phyloP scores from a whole-genome alignment of 2,797 vertebrate species.

The Darevskia mixta region DNA sequence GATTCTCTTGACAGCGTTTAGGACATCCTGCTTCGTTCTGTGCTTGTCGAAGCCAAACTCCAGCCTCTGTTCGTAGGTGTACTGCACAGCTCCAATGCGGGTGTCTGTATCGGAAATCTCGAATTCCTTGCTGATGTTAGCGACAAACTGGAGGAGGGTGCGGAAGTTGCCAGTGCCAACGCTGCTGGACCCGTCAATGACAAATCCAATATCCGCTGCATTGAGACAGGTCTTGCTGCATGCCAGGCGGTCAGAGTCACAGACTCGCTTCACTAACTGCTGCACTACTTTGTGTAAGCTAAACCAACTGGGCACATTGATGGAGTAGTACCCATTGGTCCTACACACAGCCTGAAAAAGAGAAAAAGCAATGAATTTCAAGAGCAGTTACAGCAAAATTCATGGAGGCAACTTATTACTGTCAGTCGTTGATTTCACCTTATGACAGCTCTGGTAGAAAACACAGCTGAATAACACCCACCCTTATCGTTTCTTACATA shows the following conservation, averaged over 20 bases:
- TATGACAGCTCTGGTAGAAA: not conserved
- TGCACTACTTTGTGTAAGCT: conserved; percentile 88
- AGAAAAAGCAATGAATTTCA: not conserved
- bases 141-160: conserved; percentile 95
- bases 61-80: conserved; percentile 96
- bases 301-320: conserved; percentile 93
- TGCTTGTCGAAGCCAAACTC: conserved; percentile 94
- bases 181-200: conserved; percentile 97
- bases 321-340: conserved; percentile 90
- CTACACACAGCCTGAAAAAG: conserved; percentile 91
- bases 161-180: conserved; percentile 95
- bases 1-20: conserved; percentile 92
- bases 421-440: not conserved
- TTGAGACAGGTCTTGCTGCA: conserved; percentile 99
- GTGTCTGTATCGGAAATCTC: conserved; percentile 98
- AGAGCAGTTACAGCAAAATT: not conserved
- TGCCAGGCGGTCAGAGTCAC: conserved; percentile 87
- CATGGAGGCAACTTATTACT: not conserved
- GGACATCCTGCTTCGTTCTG: conserved; percentile 88
- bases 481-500: not conserved
- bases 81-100: conserved; percentile 92
- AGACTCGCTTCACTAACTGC: conserved; percentile 92
- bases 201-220: conserved; percentile 93
- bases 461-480: not conserved
- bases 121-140: conserved; percentile 94